phyloP scores from a whole-genome alignment of 2,113 vertebrate genomes.

The Myrmecobius fasciatus region DNA sequence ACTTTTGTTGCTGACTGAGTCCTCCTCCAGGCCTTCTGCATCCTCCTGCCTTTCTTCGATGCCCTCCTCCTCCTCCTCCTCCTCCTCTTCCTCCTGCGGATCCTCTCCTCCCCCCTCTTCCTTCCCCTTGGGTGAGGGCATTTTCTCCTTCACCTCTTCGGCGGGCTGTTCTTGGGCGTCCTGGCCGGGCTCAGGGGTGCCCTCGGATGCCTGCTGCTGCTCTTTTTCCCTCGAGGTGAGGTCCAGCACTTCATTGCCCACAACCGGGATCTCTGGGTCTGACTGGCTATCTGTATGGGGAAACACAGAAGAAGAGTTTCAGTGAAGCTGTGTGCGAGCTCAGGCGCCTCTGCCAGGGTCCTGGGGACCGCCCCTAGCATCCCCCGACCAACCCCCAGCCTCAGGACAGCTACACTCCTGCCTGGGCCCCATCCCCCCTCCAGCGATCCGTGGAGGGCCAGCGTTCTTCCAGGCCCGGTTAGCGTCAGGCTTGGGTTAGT shows the following conservation, averaged over 20 bases:
- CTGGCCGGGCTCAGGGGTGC: background rate
- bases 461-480: background rate
- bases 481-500: background rate
- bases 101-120: constrained; percentile 65
- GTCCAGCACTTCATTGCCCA: constrained; percentile 85
- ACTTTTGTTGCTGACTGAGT: constrained; percentile 95
- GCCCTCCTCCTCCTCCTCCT: constrained; percentile 68
- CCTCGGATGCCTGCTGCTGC: constrained; percentile 52
- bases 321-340: background rate
- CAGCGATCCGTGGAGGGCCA: background rate
- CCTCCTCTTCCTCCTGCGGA: constrained; percentile 68
- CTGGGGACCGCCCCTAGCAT: background rate
- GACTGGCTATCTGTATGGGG: constrained; percentile 91
- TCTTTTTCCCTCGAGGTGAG: constrained; percentile 79
- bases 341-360: background rate
- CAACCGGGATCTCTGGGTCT: constrained; percentile 83
- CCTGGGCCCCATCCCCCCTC: background rate
- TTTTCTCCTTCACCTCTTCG: constrained; percentile 30
- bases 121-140: background rate
- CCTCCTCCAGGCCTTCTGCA: constrained; percentile 85
- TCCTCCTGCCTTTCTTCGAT: constrained; percentile 76
- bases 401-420: background rate
- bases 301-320: constrained; percentile 72
- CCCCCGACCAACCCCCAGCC: background rate
- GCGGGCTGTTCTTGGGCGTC: constrained; percentile 46